Evolutionary conservation across 2,888 invertebrate species (phyloP).

Genomic region (Horisme vitalbata): DNA sequence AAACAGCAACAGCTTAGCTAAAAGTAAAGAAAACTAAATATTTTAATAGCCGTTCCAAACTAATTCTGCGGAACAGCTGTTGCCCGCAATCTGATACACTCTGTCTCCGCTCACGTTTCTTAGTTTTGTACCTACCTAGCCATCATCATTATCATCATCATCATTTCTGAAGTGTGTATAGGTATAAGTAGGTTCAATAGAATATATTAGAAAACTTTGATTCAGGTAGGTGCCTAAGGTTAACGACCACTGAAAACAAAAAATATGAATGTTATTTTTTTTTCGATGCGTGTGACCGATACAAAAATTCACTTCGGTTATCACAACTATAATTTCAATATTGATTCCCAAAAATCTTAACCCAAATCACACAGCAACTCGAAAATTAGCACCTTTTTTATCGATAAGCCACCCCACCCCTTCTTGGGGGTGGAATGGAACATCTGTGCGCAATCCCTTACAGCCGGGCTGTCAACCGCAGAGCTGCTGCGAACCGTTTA

Average conservation of each 20-base stretch:
- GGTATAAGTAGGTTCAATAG: too few relatives aligned
- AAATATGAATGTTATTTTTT: too few relatives aligned
- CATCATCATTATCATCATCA: too few relatives aligned
- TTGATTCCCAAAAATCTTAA: conserved; percentile 8
- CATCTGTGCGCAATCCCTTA: conserved; percentile 71
- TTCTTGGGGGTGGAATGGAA: conserved; percentile 40
- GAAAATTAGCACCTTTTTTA: conserved; percentile 38
- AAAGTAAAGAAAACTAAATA: conserved; percentile 3
- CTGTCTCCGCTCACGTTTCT: neutral
- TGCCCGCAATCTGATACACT: conserved; percentile 8
- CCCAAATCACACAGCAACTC: conserved; percentile 11
- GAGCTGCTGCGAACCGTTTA: conserved; percentile 50
- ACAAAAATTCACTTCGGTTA: too few relatives aligned
- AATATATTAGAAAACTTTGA: too few relatives aligned
- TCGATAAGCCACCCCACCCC: conserved; percentile 47
- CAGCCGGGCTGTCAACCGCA: conserved; percentile 72
- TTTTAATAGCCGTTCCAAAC: conserved; percentile 12
- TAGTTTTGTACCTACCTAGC: neutral
- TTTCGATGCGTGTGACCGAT: too few relatives aligned
- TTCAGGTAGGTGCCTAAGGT: too few relatives aligned
- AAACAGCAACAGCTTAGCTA: neutral
- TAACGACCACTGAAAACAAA: too few relatives aligned
- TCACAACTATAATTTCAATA: too few relatives aligned
- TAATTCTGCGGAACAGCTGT: conserved; percentile 11
- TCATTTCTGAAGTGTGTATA: too few relatives aligned